phyloP scores from a whole-genome alignment of 2,797 vertebrate genomes.

The Macropus fuliginosus region DNA sequence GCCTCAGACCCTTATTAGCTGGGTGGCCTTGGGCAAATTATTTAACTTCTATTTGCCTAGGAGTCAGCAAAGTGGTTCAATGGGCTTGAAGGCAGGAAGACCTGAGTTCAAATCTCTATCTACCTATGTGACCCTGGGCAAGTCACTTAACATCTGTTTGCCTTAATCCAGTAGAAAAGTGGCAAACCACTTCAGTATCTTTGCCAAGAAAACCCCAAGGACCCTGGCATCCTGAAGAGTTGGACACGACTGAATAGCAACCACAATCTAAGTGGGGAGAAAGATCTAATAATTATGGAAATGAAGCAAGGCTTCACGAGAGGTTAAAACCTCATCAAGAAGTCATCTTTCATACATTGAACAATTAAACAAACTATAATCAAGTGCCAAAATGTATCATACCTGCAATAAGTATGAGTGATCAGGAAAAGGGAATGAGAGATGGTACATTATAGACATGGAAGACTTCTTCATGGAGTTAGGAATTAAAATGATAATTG shows the following conservation, averaged over 20 bases:
- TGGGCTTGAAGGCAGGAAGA: no score
- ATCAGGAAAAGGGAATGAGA: background rate
- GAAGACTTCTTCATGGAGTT: background rate
- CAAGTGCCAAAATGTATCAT: background rate
- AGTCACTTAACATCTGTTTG: background rate
- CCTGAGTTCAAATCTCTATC: no score
- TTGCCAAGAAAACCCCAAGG: background rate
- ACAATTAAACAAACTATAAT: background rate
- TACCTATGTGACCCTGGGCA: background rate
- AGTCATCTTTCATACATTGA: background rate
- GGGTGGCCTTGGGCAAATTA: no score
- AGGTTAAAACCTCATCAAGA: background rate
- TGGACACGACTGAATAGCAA: no score
- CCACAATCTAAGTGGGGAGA: background rate
- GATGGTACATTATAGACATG: background rate
- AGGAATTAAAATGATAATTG: background rate
- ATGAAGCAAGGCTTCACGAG: background rate
- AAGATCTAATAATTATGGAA: background rate
- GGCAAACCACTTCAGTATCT: background rate
- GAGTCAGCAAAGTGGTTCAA: no score
- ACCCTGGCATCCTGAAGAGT: background rate
- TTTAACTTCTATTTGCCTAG: no score
- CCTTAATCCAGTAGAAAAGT: background rate
- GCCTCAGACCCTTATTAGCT: no score
- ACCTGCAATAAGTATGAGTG: background rate